Evolutionary conservation across 1,140 invertebrate genomes (phyloP), one percentile per base, ranked within the genome.

Genomic region (Drepana arcuata): DNA sequence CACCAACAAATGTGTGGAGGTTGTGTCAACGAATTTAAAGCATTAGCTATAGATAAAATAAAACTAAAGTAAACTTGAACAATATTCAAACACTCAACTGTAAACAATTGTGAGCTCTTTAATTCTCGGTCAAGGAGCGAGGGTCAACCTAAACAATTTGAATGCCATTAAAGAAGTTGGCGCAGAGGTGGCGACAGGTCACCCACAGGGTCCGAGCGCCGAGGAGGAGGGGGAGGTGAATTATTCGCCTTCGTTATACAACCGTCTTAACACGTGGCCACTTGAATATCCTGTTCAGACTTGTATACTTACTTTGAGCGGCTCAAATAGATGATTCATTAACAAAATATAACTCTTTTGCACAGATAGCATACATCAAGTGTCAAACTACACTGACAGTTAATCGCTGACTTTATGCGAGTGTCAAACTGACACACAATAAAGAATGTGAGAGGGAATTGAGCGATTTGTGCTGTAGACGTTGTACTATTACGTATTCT

Each of bases 191-290:
- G 24, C 24, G 24, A 26, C 24, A 26, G 43, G 45, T 45, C n/a
- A n/a, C n/a, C n/a, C 39, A 36, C 31, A 34, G 33, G 41, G 40
- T 44, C 35, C 34, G 38, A 45, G 2, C n/a, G 6, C 6, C 2
- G 24, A 5, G 18, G 18, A 9, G 18, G 40, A 33, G 45, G 41
- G 28, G 45, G 21, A 21, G 27, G 34, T 44, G 46, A 52, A 52
- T 57, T 57, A 57, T 57, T 46, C 48, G 33, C 53, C 56, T 66
- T 71, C 63, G 69, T 74, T 74, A 65, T 74, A 65, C 57, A 64
- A 40, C 43, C 48, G 56, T 51, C 60, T 71, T 74, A 69, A 65
- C 67, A 74, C 70, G 65, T 69, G 59, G 59, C 49, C 4, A 4
- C 24, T 4, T 26, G 24, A 10, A 4, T 10, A 26, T 9, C 4